Conservation (phyloP, 1,140 invertebrate genomes). For the Anastatus disparis region DNA sequence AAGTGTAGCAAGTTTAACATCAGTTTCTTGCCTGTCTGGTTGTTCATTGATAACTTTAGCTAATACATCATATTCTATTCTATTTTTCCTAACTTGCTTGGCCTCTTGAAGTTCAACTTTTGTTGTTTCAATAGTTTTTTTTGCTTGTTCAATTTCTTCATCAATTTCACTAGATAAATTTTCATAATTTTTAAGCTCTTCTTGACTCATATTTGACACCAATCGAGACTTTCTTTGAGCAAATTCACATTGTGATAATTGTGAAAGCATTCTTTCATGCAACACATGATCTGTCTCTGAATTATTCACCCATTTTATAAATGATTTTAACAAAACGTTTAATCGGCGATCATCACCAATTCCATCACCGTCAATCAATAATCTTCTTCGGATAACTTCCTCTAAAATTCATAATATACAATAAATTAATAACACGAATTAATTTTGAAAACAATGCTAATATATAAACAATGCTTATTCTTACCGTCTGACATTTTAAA, state of each 20-base stretch:
- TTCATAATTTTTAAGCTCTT: constrained; percentile 88
- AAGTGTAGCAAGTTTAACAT: constrained; percentile 77
- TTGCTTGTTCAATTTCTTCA: constrained; percentile 78
- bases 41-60: constrained; percentile 91
- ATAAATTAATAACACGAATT: constrained; percentile 14
- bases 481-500: constrained; percentile 35
- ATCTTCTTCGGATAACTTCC: constrained; percentile 88
- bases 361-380: constrained; percentile 95
- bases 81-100: constrained; percentile 86
- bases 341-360: constrained; percentile 93
- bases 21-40: constrained; percentile 87
- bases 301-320: constrained; percentile 87
- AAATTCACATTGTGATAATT: constrained; percentile 88
- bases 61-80: constrained; percentile 92
- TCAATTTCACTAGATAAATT: constrained; percentile 81
- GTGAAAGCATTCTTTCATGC: constrained; percentile 83
- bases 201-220: constrained; percentile 82
- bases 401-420: constrained; percentile 71
- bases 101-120: constrained; percentile 82
- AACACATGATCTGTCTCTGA: constrained; percentile 74
- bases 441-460: neutral
- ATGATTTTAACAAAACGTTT: constrained; percentile 86
- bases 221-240: constrained; percentile 85
- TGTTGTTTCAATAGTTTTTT: constrained; percentile 78
- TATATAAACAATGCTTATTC: neutral